These are phyloP conservation scores for Austrofundulus limnaeus DNA, from an alignment of 2,113 vertebrate species.

Conservation along the genomic window DNA sequence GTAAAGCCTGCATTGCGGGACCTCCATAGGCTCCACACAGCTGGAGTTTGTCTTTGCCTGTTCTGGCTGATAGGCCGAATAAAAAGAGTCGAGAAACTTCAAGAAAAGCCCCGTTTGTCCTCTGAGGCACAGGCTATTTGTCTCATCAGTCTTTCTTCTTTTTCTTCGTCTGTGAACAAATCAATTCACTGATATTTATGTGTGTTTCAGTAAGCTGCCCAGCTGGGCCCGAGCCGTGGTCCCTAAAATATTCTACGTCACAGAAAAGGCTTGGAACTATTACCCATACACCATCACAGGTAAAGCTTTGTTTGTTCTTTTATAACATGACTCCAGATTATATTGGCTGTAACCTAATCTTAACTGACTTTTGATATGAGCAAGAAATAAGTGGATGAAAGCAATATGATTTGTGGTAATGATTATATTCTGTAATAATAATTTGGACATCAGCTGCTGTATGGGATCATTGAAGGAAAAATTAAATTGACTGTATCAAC, in stretches of 20 bases:
- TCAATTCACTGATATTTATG: constrained; percentile 16
- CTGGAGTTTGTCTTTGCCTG: constrained; percentile 31
- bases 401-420: background rate
- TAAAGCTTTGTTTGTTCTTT: constrained; percentile 18
- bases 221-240: constrained; percentile 95
- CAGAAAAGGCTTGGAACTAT: constrained; percentile 97
- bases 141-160: background rate
- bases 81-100: constrained; percentile 20
- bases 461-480: too few species aligned
- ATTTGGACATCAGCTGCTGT: too few species aligned
- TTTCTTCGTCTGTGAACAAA: constrained; percentile 5
- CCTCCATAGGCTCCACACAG: constrained; percentile 31
- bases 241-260: constrained; percentile 94
- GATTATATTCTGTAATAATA: background rate
- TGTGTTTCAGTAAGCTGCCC: constrained; percentile 87
- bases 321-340: background rate
- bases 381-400: background rate
- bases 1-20: constrained; percentile 19
- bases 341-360: background rate
- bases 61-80: constrained; percentile 1
- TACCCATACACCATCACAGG: constrained; percentile 85
- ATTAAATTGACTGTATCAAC: too few species aligned
- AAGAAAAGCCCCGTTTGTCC: background rate
- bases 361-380: background rate
- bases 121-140: constrained; percentile 5